Evolutionary conservation across 2,888 invertebrate genomes (phyloP), one percentile per base, ranked within the genome.

Genomic region (Trissoscelio sp.): DNA sequence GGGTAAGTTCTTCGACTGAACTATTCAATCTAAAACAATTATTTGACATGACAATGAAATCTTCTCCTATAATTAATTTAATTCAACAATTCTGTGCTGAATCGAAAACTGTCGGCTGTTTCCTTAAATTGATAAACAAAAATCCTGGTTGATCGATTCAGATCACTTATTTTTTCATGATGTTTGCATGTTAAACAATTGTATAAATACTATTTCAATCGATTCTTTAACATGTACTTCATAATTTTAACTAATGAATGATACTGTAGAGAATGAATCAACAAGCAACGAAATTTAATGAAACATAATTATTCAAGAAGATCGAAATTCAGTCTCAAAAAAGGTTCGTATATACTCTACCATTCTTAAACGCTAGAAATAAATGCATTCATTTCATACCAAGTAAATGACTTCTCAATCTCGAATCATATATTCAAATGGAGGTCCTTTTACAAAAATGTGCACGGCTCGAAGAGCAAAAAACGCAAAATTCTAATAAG

Each of bases 1-100:
- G 57, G 48, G 70, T 48, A 48, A 58, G 39, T 48, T 34, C 46
- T 64, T 18, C 22, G 11, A 24, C n/a, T 44, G 7, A 37, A 1
- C n/a, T n/a, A n/a, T 37, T 3, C 9, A 37, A 37, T 37, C 37
- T 0, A 3, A 9, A 37, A 11, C n/a, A 3, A 11, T 37, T 37
- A 37, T 37, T 37, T 37, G 0, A 37, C 37, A 3, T 5, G 24
- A 9, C 34, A 11, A 34, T 34, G 5, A 11, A 34, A 7, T 9
- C 11, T 34, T 2, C 5, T 34, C 7, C 11, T 34, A 6, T 34
- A 34, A 3, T 34, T 34, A 34, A 28, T 28, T 24, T 24, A 24
- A 24, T 24, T 24, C n/a, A n/a, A n/a, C n/a, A 24, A 24, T 24
- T 24, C 6, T 24, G 24, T 5, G 24, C 24, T 24, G 24, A 5